Conservation (phyloP, 2,888 invertebrate species). For the Ferdinandea cuprea region DNA sequence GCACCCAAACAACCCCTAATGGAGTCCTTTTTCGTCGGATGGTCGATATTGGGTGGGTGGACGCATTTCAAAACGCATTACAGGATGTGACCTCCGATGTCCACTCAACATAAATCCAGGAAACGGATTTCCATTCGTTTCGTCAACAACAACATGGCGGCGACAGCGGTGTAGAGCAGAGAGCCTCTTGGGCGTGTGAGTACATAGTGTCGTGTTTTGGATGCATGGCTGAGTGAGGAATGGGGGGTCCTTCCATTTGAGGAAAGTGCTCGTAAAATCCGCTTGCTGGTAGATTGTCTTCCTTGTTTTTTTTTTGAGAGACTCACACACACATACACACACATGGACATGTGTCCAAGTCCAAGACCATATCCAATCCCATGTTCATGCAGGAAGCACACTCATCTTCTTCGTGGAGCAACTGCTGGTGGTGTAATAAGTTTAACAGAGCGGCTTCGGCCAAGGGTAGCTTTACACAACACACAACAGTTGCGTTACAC, state of each 20-base stretch:
- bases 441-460: conserved; percentile 2
- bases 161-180: too few relatives aligned
- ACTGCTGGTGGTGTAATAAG: not conserved
- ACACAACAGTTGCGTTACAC: conserved; percentile 67
- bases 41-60: conserved; percentile 43
- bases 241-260: conserved; percentile 37
- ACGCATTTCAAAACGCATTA: conserved; percentile 72
- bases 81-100: conserved; percentile 73
- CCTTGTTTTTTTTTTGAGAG: conserved; percentile 29
- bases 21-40: conserved; percentile 49
- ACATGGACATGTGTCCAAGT: too few relatives aligned
- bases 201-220: not conserved
- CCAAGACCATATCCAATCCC: conserved; percentile 20
- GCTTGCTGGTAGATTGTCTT: conserved; percentile 66
- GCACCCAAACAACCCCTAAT: conserved; percentile 43
- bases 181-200: conserved; percentile 2
- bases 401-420: conserved; percentile 39
- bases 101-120: conserved; percentile 72
- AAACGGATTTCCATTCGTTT: conserved; percentile 74
- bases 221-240: too few relatives aligned
- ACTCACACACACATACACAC: conserved; percentile 26
- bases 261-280: conserved; percentile 70
- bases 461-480: conserved; percentile 24
- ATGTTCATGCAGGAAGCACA: conserved; percentile 10
- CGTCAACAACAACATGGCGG: conserved; percentile 69